These are phyloP conservation scores for Arremon brunneinucha DNA, from an alignment of 2,797 vertebrate species.

Conservation along the genomic window DNA sequence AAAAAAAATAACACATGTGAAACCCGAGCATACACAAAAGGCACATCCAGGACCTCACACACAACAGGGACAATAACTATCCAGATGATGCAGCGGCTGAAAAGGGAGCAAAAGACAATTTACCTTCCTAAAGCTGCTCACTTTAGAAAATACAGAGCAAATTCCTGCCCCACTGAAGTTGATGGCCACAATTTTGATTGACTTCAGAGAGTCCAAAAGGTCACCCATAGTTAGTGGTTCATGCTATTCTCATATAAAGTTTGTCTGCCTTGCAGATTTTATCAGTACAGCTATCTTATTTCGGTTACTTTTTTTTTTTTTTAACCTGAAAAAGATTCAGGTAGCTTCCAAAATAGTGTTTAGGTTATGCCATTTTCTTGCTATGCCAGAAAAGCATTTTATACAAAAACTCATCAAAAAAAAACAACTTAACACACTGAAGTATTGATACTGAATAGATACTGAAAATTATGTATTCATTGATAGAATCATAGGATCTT, in stretches of 20 bases:
- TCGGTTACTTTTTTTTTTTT: neutral
- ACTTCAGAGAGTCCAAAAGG: neutral
- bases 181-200: neutral
- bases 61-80: neutral
- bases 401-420: neutral
- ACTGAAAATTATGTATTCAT: neutral
- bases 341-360: neutral
- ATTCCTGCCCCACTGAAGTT: neutral
- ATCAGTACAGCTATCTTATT: neutral
- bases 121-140: neutral
- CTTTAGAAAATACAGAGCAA: neutral
- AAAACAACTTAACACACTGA: neutral
- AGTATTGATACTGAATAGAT: neutral
- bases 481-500: neutral
- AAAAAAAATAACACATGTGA: neutral
- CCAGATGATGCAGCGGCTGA: neutral
- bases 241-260: neutral
- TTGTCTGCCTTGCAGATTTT: neutral
- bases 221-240: neutral
- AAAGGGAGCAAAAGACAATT: neutral
- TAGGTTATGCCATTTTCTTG: neutral
- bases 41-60: neutral
- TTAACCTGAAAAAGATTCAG: fast-evolving
- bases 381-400: neutral
- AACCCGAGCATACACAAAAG: neutral